phyloP scores from a whole-genome alignment of 1,140 invertebrate genomes.

The Pseudomyrmex pallidus region DNA sequence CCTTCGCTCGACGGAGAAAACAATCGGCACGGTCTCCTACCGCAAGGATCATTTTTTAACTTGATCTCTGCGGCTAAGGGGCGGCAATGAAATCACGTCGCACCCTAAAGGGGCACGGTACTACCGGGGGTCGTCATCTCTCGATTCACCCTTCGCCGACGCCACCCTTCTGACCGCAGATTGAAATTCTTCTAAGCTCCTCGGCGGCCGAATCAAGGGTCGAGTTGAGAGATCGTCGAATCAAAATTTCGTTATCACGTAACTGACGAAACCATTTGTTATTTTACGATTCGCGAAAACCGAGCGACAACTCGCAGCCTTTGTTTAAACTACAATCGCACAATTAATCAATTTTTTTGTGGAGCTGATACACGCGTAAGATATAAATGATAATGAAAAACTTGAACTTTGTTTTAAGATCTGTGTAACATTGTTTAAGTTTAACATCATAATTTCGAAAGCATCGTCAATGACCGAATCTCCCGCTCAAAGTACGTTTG shows the following conservation, averaged over 20 bases:
- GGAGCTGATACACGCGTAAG: constrained; percentile 45
- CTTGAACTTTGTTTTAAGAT: too few relatives aligned
- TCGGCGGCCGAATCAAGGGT: constrained; percentile 56
- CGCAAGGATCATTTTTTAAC: constrained; percentile 82
- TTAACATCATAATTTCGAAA: too few relatives aligned
- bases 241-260: constrained; percentile 83
- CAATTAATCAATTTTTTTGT: neutral
- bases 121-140: constrained; percentile 76
- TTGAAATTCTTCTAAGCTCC: constrained; percentile 84
- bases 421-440: too few relatives aligned
- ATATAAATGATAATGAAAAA: constrained; percentile 13
- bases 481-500: too few relatives aligned
- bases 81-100: constrained; percentile 80
- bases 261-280: constrained; percentile 75
- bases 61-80: constrained; percentile 71
- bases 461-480: too few relatives aligned
- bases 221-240: constrained; percentile 63
- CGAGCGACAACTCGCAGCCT: neutral
- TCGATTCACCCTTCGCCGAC: constrained; percentile 76
- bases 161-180: constrained; percentile 83
- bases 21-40: constrained; percentile 64
- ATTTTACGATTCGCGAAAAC: constrained; percentile 56
- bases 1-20: constrained; percentile 43
- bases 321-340: neutral
- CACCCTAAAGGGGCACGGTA: constrained; percentile 76